Evolutionary conservation across 2,113 vertebrate genomes (phyloP), one percentile per base, ranked within the genome.

Genomic region (Pluvianellus socialis): DNA sequence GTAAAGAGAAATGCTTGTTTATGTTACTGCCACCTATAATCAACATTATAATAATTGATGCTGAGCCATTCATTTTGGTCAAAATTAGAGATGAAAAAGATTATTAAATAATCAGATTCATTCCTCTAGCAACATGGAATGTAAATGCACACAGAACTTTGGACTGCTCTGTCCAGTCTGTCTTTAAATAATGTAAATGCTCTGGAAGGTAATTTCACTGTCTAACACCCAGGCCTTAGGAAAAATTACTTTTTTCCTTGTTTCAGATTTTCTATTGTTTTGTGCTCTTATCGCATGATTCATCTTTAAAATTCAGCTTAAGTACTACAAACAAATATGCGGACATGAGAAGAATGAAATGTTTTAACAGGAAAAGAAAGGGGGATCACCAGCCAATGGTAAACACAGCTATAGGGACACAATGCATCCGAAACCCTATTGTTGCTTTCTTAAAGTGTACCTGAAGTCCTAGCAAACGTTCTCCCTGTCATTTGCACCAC

Each of bases 1-100:
- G 4, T 73, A 72, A 88, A 28, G 33, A 72, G 52, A 80, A 81
- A 67, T 4, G 2, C 20, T 49, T 84, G 24, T 79, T 88, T 88
- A 47, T 83, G 47, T 84, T 95, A 15, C 21, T 73, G 2, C 59
- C 23, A 73, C 30, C 50, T 92, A 40, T 90, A 94, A 90, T 73
- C 74, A 82, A 10, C 44, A 18, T 73, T 91, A 16, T n/a, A n/a
- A n/a, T n/a, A n/a, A n/a, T 53, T 86, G 53, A 82, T 75, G 28
- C 28, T n/a, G 44, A 90, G n/a, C 33, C 58, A 92, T 84, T 96
- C 20, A 47, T 91, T 92, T 87, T 70, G 30, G 77, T 76, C 70
- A 92, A 79, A 91, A 91, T 85, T 58, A 70, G 40, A 90, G 35
- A 72, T 62, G 14, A 50, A 77, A 81, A 94, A 89, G 10, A 44